Conservation (phyloP, 2,888 invertebrate genomes). For the Luperina testacea region DNA sequence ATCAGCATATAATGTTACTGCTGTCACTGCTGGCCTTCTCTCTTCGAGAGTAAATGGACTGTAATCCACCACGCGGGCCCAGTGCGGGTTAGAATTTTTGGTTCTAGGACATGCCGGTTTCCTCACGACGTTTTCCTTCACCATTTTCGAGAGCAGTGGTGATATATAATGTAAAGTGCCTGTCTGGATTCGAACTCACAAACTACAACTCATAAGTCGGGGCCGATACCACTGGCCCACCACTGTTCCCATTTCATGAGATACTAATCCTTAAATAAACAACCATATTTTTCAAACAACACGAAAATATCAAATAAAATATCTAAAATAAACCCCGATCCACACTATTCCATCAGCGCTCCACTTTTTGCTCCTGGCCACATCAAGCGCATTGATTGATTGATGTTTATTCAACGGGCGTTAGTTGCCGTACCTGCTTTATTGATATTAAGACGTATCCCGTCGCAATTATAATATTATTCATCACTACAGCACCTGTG, state of each 20-base stretch:
- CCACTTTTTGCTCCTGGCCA: constrained; percentile 76
- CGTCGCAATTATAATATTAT: constrained; percentile 70
- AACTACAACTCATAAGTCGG: neutral
- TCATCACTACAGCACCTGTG: constrained; percentile 67
- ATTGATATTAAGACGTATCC: constrained; percentile 84
- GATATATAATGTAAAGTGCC: neutral
- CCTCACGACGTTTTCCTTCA: neutral
- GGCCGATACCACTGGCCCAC: neutral
- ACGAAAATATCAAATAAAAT: constrained; percentile 16
- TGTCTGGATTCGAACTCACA: neutral
- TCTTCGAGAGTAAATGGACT: neutral
- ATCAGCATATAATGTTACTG: neutral
- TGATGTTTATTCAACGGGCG: constrained; percentile 85
- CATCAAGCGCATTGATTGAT: constrained; percentile 84
- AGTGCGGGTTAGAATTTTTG: neutral
- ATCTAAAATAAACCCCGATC: constrained; percentile 65
- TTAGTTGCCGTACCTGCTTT: constrained; percentile 79
- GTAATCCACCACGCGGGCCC: neutral
- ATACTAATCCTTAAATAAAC: neutral
- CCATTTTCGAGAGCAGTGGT: neutral
- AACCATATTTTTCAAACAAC: neutral
- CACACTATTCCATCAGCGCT: constrained; percentile 64
- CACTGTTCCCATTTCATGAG: neutral
- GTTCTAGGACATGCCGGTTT: neutral
- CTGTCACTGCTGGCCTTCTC: neutral